Conservation (phyloP, 2,113 vertebrate genomes). For the Piliocolobus tephrosceles region DNA sequence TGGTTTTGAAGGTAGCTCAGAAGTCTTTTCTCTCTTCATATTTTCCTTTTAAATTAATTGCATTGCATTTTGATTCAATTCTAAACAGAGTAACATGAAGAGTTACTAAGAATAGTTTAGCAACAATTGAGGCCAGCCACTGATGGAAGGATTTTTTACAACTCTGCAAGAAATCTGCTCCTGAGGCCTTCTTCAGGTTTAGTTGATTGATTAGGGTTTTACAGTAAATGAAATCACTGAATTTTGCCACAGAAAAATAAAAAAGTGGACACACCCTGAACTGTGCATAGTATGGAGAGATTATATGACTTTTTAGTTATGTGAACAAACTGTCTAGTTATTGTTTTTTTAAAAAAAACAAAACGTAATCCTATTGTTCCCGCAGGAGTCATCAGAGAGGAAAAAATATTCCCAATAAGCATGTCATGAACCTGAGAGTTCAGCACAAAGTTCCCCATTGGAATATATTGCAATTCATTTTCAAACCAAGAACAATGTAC, state of each 20-base stretch:
- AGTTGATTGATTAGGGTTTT: background rate
- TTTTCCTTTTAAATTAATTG: background rate
- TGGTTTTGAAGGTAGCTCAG: background rate
- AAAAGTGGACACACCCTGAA: background rate
- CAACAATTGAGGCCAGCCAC: background rate
- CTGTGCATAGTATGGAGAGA: background rate
- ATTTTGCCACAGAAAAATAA: background rate
- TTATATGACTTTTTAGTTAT: background rate
- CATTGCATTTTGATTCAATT: background rate
- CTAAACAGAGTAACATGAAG: background rate
- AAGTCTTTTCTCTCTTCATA: background rate
- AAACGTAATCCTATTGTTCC: background rate
- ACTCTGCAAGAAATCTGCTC: background rate
- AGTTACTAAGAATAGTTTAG: background rate
- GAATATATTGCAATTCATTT: background rate
- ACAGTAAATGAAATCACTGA: constrained; percentile 1
- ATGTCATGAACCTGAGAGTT: background rate
- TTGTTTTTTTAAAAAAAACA: background rate
- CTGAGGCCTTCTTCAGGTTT: background rate
- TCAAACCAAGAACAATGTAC: background rate
- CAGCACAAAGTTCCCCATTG: background rate
- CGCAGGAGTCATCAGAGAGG: background rate
- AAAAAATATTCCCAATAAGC: background rate
- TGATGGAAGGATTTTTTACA: background rate
- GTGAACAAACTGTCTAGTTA: background rate